These are phyloP conservation scores for Holothuria leucospilota DNA, from an alignment of 53 echinoderm and acorn worm species.

Conservation along the genomic window DNA sequence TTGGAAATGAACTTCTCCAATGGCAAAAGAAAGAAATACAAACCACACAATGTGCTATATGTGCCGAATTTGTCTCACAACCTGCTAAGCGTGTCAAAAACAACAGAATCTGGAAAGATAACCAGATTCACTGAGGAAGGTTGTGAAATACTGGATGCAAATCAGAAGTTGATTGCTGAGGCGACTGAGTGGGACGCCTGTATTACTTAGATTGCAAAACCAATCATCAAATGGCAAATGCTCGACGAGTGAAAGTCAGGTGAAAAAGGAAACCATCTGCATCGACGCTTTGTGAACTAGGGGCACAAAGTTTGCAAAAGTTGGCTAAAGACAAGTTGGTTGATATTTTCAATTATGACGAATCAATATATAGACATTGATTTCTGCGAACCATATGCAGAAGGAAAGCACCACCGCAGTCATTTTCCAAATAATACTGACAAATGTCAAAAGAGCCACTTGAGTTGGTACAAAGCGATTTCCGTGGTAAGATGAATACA, in stretches of 20 bases:
- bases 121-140: too few species aligned
- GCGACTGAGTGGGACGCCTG: conserved; percentile 7
- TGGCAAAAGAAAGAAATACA: conserved; percentile 29
- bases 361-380: conserved; percentile 20
- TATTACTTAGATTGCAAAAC: neutral
- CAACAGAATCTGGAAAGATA: too few species aligned
- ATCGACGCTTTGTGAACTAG: too few species aligned
- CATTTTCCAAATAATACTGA: neutral
- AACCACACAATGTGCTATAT: too few species aligned
- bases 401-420: too few species aligned
- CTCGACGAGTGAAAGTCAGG: neutral
- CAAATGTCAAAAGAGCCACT: neutral
- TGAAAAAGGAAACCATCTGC: neutral
- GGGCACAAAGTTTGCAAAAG: too few species aligned
- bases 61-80: too few species aligned
- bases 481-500: conserved; percentile 8
- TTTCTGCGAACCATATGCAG: too few species aligned
- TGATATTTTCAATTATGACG: neutral
- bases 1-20: conserved; percentile 11
- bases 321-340: too few species aligned
- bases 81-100: too few species aligned
- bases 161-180: too few species aligned
- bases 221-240: neutral
- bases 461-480: neutral
- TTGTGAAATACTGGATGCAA: too few species aligned